Percentiles rank a stretch among this genome's conserved stretches.
Conservation (phyloP, 2,888 invertebrate genomes). For the Ophraella communa region DNA sequence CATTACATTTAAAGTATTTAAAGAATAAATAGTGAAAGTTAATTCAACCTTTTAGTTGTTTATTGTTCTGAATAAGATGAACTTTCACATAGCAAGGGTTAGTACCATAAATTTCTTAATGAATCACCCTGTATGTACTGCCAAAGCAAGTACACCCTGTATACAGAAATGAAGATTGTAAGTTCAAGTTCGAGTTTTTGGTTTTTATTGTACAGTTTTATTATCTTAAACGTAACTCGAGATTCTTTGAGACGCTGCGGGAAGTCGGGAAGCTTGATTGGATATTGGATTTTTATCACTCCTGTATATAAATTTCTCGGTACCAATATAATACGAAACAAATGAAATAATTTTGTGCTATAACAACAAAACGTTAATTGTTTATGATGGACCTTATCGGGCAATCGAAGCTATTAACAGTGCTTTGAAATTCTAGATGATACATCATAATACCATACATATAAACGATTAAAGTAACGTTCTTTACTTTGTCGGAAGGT, state of each 20-base stretch:
- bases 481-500: constrained; percentile 48
- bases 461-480: constrained; percentile 51
- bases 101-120: too few species aligned
- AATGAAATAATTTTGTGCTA: constrained; percentile 41
- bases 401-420: constrained; percentile 44
- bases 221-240: too few species aligned
- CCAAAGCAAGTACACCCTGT: too few species aligned
- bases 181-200: too few species aligned
- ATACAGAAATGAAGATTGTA: too few species aligned
- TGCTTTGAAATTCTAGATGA: constrained; percentile 51
- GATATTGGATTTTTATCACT: constrained; percentile 23
- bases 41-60: too few species aligned
- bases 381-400: constrained; percentile 40
- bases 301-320: constrained; percentile 29
- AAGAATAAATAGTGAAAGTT: too few species aligned
- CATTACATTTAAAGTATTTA: too few species aligned
- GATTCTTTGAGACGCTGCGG: neutral
- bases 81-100: too few species aligned
- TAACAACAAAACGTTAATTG: constrained; percentile 38
- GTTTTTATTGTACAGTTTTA: too few species aligned
- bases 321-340: constrained; percentile 33
- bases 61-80: too few species aligned
- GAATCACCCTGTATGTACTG: too few species aligned
- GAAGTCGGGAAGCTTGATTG: neutral
- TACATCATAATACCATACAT: constrained; percentile 50